A percentile compares a stretch with the other conserved stretches of the same genome.
Conservation (phyloP, 2,797 vertebrate species). For the Streptopelia turtur region DNA sequence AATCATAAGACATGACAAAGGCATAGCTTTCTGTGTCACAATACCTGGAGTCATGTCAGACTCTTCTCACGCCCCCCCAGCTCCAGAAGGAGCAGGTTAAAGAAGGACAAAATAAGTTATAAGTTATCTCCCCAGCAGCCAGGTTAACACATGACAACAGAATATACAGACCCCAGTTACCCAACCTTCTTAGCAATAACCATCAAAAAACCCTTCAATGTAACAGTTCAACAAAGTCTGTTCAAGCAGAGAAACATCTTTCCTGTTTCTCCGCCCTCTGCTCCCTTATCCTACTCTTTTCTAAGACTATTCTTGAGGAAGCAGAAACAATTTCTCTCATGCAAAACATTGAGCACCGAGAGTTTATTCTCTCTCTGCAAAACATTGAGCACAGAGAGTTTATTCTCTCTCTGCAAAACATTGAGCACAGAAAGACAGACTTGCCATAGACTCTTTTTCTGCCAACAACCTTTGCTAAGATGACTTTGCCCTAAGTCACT, state of each 20-base stretch:
- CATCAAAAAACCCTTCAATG: fast-evolving
- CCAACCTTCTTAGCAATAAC: background rate
- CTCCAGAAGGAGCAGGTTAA: constrained; percentile 14
- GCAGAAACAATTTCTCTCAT: background rate
- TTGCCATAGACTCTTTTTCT: background rate
- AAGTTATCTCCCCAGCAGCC: background rate
- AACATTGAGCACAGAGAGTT: background rate
- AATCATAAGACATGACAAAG: background rate
- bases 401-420: background rate
- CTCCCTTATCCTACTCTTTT: background rate
- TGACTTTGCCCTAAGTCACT: background rate
- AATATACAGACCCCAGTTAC: background rate
- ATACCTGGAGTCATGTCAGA: background rate
- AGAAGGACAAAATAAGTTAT: background rate
- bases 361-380: background rate
- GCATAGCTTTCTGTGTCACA: constrained; percentile 38
- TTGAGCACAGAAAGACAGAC: background rate
- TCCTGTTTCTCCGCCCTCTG: background rate
- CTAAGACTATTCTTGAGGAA: background rate
- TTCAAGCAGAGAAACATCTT: background rate
- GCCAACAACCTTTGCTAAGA: background rate
- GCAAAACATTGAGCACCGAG: background rate
- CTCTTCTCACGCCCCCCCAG: background rate
- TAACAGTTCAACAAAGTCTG: background rate
- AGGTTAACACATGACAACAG: background rate